Base-by-base conservation (phyloP, 2,113 vertebrate genomes). In the Carassius auratus region DNA sequence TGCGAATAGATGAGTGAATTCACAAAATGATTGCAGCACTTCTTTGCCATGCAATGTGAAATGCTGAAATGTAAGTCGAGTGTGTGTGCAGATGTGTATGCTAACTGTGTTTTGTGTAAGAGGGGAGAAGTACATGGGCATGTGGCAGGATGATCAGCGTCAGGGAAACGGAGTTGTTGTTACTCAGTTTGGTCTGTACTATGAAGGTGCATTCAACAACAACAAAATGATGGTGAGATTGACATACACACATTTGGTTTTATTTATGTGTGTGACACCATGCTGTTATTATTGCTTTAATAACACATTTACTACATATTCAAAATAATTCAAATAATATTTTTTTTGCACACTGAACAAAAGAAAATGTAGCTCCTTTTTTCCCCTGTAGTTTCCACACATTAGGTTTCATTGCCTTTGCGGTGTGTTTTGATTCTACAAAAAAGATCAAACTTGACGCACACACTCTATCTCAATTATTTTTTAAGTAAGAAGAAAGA, bases 41-140 rank as follows among this genome's bases (percentile, higher is more conserved):
- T 71, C 2, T 42, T 4, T 42, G 17, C 36, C 21, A 26, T 74
- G 45, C 9, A 10, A 45, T 66, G 57, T 74, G 45, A 45, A 10
- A 45, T 66, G 57, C n/a, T 57, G 15, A 59, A 59, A n/a, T 61
- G 57, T 9, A 21, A 48, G 42, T 42, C 42, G 8, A 19, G 57
- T 57, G 19, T 8, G 8, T 61, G 8, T 9, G 21, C 19, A 59
- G 3, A 8, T 59, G 38, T 48, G 38, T 45, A 23, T n/a, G 8
- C 5, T 50, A 19, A 50, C 12, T 84, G 55, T 86, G 12, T 82
- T 15, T 82, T 52, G 42, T 75, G 6, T 33, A 89, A 99, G 98
- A 88, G 98, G 98, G 30, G 97, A 99, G 89, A 99, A 99, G 92
- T 99, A 97, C 81, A 99, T 99, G 97, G 98, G 98, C 48, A 96